Base-by-base conservation (phyloP, 2,888 invertebrate species). In the Empis stercorea region DNA sequence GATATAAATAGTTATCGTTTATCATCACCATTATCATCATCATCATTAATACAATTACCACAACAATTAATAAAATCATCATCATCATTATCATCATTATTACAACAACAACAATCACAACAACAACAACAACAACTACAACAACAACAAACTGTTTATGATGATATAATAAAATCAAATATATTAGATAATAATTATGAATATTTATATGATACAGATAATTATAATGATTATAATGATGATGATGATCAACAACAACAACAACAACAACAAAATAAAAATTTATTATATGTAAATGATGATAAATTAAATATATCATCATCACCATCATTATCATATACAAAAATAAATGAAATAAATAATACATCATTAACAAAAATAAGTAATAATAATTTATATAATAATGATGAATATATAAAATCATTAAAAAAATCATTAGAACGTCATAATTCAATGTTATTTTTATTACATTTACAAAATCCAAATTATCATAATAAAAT, bases 361-460 rank as follows among this genome's bases (percentile, higher is more conserved):
- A 38, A 40, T 27, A 40, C 11, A 27, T 14, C 20, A 23, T 23
- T 40, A 14, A 40, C 20, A 23, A 40, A 40, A 40, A n/a, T 40
- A n/a, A 40, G 23, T 27, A 40, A 40, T 40, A 20, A 11, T 23
- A 40, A 13, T 27, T 40, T 68, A 39, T 69, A 69, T 50, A 65
- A 59, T 47, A 61, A 68, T 46, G 69, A 69, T 49, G 68, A 66
- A 43, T 69, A 69, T 30, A 66, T 69, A 1, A 60, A 61, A 45
- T 67, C 69, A 0, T 49, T 69, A 7, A 66, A 62, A 32, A 64
- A 61, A 14, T 65, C 64, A 10, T 51, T 69, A 11, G 66, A 69
- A 43, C 59, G 66, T 0, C 68, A 69, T 43, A 69, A 69, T 49
- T 67, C 65, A 23, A 69, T 69, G 67, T 46, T 67, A 13, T 66